Evolutionary conservation across 2,888 invertebrate species (phyloP).

Genomic region (Anagyrus pseudococci): DNA sequence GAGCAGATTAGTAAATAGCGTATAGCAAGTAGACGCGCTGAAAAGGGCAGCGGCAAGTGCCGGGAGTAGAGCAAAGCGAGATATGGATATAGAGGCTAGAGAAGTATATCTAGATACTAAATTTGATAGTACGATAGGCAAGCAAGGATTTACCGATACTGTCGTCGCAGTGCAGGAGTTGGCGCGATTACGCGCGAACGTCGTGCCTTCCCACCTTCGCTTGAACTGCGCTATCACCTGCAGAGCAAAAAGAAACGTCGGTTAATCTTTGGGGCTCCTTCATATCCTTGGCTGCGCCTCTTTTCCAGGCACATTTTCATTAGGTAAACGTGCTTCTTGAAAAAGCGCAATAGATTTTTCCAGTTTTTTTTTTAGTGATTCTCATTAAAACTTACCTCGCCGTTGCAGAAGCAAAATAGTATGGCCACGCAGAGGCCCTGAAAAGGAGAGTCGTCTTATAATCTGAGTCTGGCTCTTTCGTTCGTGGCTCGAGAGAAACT

Average conservation of each 20-base stretch:
- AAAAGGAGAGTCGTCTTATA: too few relatives aligned
- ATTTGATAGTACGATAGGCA: too few relatives aligned
- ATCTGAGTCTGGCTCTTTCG: constrained; percentile 14
- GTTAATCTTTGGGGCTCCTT: neutral
- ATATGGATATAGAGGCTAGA: neutral
- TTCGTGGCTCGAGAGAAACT: neutral
- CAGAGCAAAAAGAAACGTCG: neutral
- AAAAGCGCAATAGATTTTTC: neutral
- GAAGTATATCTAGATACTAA: neutral
- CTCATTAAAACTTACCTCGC: constrained; percentile 76
- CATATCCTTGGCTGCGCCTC: neutral
- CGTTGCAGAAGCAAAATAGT: constrained; percentile 93
- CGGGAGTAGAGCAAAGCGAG: neutral
- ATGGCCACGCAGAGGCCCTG: constrained; percentile 93
- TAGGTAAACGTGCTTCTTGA: neutral
- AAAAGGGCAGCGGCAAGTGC: neutral
- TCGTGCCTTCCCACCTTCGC: constrained; percentile 77
- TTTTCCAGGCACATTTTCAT: constrained; percentile 1
- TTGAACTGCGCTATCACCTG: constrained; percentile 81
- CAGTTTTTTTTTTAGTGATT: neutral
- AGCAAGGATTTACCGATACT: constrained; percentile 86
- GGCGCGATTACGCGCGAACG: constrained; percentile 75
- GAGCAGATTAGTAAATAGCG: constrained; percentile 9
- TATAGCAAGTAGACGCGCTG: neutral
- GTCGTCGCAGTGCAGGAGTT: constrained; percentile 87